A percentile compares a stretch with the other conserved stretches of the same genome.
phyloP scores from a whole-genome alignment of 2,113 vertebrate species.

The Ciconia stormi region DNA sequence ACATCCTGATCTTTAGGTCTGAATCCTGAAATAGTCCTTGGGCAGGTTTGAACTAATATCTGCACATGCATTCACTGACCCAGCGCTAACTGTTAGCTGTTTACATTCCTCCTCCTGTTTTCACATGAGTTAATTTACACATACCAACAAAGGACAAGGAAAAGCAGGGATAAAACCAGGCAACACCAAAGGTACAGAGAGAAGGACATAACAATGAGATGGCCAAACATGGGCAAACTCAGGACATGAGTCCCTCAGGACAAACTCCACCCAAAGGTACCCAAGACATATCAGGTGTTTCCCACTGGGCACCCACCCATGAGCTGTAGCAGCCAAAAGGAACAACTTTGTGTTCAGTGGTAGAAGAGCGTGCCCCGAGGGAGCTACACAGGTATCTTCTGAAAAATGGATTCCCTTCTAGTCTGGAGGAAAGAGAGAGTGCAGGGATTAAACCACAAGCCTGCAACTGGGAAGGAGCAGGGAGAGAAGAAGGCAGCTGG shows the following conservation, averaged over 20 bases:
- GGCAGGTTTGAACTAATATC: neutral
- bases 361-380: neutral
- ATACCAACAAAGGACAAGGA: neutral
- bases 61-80: neutral
- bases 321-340: neutral
- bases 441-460: neutral
- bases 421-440: neutral
- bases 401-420: neutral
- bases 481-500: neutral
- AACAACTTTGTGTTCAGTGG: neutral
- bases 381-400: neutral
- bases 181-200: neutral
- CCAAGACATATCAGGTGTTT: fast-evolving
- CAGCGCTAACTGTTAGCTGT: neutral
- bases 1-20: neutral
- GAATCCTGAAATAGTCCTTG: neutral
- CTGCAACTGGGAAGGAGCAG: neutral
- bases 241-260: neutral
- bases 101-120: neutral
- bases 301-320: neutral
- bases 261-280: neutral
- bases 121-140: neutral
- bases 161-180: neutral
- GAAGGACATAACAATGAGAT: neutral
- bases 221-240: neutral